A percentile compares a stretch with the other conserved stretches of the same genome.
Conservation (phyloP, 2,113 vertebrate species). For the Oncorhynchus gorbuscha region DNA sequence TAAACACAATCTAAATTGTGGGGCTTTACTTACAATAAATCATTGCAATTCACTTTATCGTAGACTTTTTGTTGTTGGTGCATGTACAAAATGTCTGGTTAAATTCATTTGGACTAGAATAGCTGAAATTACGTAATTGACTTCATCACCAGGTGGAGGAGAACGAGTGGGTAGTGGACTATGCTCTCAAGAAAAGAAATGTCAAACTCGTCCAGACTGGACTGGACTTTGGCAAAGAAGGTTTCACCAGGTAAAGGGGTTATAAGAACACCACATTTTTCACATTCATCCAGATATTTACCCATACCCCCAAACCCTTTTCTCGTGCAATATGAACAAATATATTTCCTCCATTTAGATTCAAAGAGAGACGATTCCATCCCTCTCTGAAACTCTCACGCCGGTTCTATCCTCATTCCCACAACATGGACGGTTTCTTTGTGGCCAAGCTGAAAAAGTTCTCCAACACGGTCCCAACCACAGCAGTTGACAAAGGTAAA, state of each 20-base stretch:
- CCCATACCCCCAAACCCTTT: background rate
- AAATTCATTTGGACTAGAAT: background rate
- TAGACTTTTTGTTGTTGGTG: too few species aligned
- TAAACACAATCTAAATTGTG: background rate
- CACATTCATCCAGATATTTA: background rate
- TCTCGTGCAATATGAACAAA: background rate
- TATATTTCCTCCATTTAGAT: constrained; percentile 65
- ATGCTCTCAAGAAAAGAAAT: constrained; percentile 93
- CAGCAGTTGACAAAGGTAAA: constrained; percentile 63
- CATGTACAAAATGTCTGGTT: background rate
- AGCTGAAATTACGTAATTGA: background rate
- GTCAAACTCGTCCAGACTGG: constrained; percentile 92
- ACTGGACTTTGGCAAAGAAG: constrained; percentile 94
- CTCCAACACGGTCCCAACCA: constrained; percentile 83
- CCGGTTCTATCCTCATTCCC: constrained; percentile 93
- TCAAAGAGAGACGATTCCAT: constrained; percentile 89
- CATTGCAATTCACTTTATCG: background rate
- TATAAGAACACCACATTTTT: constrained; percentile 2
- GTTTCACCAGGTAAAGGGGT: constrained; percentile 84
- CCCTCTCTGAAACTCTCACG: constrained; percentile 81
- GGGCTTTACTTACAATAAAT: background rate
- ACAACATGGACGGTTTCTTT: constrained; percentile 99
- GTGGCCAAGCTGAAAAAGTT: constrained; percentile 96
- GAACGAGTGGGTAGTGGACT: constrained; percentile 98
- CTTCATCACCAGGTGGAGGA: constrained; percentile 85